Base-by-base conservation (phyloP, 2,797 vertebrate genomes). In the Tauraco hartlaubi region DNA sequence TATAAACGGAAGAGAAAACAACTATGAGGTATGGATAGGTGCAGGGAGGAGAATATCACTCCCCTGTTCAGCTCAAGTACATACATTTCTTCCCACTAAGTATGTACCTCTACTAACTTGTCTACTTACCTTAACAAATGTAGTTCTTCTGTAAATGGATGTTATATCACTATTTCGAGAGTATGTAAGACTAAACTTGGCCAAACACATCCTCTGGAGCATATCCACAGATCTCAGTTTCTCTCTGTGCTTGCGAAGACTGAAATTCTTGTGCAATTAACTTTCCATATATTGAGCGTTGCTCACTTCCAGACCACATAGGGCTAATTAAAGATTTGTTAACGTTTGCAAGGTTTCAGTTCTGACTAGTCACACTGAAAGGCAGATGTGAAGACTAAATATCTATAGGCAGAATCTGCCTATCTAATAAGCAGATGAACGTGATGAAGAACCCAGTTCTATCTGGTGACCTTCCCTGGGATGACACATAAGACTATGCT, bases 31-130 rank as follows among this genome's bases (percentile, higher is more conserved):
- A 68, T 2, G 9, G 29, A 90, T 35, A 23, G 10, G 23, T 35
- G 17, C 19, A 64, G 15, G 43, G 58, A 88, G 18, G 18, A 35
- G 14, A 74, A 2, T 22, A 69, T 16, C 23, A 18, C 7, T 84
- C 29, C 44, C 66, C 19, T 15, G 25, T 75, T 58, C 67, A 79
- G 35, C 84, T 66, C 39, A 81, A 69, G 33, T 22, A 43, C 39
- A 14, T 5, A 0, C 14, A 61, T 77, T 86, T 83, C 22, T 54
- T 68, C 10, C 15, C 37, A 61, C 51, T 35, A 86, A 68, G 2
- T 11, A 46, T 0, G 0, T 22, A 37, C 18, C 5, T 67, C 66
- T 20, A 63, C 11, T n/a, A 74, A 41, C 9, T 23, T 56, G 6
- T 12, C 25, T 52, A 15, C 41, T 74, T 48, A 58, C 8, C 7